phyloP scores from a whole-genome alignment of 2,888 invertebrate species.

The Tiliacea aurago region DNA sequence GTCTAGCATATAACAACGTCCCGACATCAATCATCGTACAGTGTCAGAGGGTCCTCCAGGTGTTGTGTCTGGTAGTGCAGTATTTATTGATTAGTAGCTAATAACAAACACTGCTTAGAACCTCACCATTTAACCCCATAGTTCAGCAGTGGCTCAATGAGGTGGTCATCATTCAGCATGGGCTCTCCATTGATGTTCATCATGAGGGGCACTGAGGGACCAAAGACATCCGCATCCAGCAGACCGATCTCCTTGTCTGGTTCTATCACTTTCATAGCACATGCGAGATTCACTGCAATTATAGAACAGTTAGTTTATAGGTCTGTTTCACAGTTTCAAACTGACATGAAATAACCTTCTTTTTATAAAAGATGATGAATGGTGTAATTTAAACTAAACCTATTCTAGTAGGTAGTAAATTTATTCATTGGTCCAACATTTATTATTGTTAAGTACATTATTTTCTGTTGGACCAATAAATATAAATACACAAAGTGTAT shows the following conservation, averaged over 20 bases:
- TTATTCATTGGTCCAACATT: no score
- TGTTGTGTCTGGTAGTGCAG: no score
- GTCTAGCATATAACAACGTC: neutral
- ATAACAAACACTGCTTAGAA: neutral
- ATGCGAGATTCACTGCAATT: constrained; percentile 95
- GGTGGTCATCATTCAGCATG: constrained; percentile 93
- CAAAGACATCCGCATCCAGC: constrained; percentile 98
- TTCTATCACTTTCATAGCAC: constrained; percentile 92
- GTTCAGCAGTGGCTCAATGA: constrained; percentile 96
- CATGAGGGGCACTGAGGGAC: constrained; percentile 98
- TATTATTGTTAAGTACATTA: no score
- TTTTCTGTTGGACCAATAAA: neutral
- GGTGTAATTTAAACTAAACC: neutral
- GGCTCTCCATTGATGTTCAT: constrained; percentile 97
- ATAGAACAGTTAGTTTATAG: neutral
- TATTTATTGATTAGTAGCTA: neutral
- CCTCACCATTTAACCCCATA: constrained; percentile 97
- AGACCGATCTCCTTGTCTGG: constrained; percentile 94
- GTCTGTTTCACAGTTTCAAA: neutral
- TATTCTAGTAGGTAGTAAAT: neutral
- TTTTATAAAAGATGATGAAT: no score
- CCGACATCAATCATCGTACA: no score
- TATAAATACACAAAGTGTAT: neutral
- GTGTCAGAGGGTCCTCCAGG: neutral
- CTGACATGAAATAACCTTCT: no score